Percentiles rank a stretch among this genome's conserved stretches.
These are phyloP conservation scores for Hydropsyche tenuis DNA, from an alignment of 1,140 invertebrate genomes.

Conservation along the genomic window DNA sequence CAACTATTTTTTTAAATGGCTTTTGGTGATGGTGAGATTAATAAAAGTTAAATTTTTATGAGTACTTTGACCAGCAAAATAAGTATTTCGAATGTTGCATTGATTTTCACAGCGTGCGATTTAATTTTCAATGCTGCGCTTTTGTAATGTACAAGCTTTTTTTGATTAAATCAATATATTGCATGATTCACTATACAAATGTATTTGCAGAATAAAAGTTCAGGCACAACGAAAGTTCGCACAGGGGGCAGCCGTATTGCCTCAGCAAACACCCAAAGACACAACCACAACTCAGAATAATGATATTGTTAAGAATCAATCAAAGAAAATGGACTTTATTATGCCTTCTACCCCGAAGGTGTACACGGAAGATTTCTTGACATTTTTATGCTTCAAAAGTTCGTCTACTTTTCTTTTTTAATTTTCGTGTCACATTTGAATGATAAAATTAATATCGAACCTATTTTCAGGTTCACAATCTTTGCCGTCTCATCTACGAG, in stretches of 20 bases:
- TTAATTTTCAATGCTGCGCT: not conserved
- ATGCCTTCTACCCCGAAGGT: slow-evolving; percentile 55
- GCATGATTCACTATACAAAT: slow-evolving; percentile 8
- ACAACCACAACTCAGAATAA: slow-evolving; percentile 53
- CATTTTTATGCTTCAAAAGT: slow-evolving; percentile 86
- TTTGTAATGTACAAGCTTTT: not conserved
- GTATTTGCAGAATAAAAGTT: slow-evolving; percentile 70
- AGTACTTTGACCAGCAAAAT: too few species aligned
- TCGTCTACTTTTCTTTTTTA: not conserved
- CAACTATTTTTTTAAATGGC: too few species aligned
- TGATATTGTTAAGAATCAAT: slow-evolving; percentile 54
- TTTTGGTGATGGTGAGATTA: too few species aligned
- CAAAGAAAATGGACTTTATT: slow-evolving; percentile 51
- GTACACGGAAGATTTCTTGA: slow-evolving; percentile 87
- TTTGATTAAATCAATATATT: slow-evolving; percentile 1
- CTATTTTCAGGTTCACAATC: slow-evolving; percentile 23
- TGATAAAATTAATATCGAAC: not conserved
- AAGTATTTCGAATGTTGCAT: too few species aligned
- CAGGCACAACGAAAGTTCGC: slow-evolving; percentile 92
- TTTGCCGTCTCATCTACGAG: slow-evolving; percentile 17
- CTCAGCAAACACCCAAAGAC: slow-evolving; percentile 52
- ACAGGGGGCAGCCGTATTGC: slow-evolving; percentile 69
- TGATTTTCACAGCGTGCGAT: not conserved
- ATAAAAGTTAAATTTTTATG: too few species aligned
- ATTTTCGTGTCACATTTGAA: not conserved